A percentile compares a stretch with the other conserved stretches of the same genome.
phyloP scores from a whole-genome alignment of 2,113 vertebrate species.

The Labeo rohita region DNA sequence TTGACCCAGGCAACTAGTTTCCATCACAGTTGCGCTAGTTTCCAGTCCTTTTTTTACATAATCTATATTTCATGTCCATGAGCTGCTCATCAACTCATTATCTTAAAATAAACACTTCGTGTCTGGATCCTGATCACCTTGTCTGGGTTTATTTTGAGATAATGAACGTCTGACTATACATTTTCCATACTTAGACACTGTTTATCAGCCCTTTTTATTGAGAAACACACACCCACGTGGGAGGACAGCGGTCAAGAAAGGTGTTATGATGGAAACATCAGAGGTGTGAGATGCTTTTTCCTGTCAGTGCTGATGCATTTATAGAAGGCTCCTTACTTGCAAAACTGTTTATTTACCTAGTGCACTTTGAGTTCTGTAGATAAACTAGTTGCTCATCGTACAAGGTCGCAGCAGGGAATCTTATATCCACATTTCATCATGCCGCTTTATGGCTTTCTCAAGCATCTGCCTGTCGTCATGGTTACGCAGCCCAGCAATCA shows the following conservation, averaged over 20 bases:
- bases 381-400: not conserved
- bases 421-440: not conserved
- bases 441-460: constrained; percentile 16
- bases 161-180: not conserved
- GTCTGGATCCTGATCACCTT: not conserved
- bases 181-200: constrained; percentile 11
- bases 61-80: not conserved
- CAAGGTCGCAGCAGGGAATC: constrained; percentile 7
- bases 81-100: not conserved
- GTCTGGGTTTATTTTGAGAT: not conserved
- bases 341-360: not conserved
- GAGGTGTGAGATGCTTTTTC: not conserved
- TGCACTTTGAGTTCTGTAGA: not conserved
- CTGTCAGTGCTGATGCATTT: too few relatives aligned
- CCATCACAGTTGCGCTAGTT: not conserved
- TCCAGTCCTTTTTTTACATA: not conserved
- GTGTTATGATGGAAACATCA: constrained; percentile 35
- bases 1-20: not conserved
- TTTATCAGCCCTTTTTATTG: not conserved
- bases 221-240: constrained; percentile 21
- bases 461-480: constrained; percentile 68
- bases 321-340: not conserved
- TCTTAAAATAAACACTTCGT: not conserved
- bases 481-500: constrained; percentile 70
- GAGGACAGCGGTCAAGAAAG: constrained; percentile 19